A percentile compares a stretch with the other conserved stretches of the same genome.
Conservation (phyloP, 2,113 vertebrate genomes). For the Copsychus sechellarum region DNA sequence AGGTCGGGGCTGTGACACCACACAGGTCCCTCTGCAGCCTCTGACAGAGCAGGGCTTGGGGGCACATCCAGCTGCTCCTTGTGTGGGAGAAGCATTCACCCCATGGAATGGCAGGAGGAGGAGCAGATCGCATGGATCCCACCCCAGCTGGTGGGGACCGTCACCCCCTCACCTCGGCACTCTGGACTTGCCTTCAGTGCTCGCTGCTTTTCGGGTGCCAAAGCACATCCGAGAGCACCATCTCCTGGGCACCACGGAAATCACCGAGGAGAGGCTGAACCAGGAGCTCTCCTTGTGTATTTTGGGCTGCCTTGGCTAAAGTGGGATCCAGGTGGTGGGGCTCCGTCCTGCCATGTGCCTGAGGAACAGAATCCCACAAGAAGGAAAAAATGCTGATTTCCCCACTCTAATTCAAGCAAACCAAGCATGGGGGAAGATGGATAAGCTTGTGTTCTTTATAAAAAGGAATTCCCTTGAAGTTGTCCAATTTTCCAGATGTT, state of each 20-base stretch:
- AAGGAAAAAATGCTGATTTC: neutral
- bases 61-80: too few species aligned
- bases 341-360: neutral
- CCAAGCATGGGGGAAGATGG: neutral
- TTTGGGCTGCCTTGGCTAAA: neutral
- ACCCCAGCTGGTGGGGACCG: neutral
- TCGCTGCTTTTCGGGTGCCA: rapidly evolving
- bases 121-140: neutral
- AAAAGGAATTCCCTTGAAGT: neutral
- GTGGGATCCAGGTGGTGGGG: rapidly evolving
- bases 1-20: rapidly evolving
- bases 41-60: too few species aligned
- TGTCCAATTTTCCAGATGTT: neutral
- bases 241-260: neutral
- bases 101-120: neutral
- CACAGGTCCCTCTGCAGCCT: neutral
- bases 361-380: neutral
- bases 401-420: neutral
- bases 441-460: rapidly evolving
- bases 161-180: neutral
- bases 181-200: rapidly evolving
- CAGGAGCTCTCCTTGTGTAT: rapidly evolving
- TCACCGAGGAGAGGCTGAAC: neutral
- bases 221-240: slow-evolving; percentile 35
- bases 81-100: too few species aligned